Evolutionary conservation across 2,888 invertebrate species (phyloP).

Genomic region (Epinotia nisella): DNA sequence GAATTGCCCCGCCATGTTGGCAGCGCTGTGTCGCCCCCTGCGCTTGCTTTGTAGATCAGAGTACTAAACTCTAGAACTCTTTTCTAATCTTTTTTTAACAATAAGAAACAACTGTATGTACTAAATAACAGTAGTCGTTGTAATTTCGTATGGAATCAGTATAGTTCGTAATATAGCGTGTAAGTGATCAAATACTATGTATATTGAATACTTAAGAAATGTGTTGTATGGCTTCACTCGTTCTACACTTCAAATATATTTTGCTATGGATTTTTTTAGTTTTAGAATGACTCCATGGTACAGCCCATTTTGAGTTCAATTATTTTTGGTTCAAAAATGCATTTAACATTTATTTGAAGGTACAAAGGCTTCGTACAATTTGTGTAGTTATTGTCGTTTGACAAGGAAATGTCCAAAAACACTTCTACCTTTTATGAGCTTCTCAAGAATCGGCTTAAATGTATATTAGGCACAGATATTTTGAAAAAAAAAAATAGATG

Average conservation of each 20-base stretch:
- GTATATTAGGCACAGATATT: constrained; percentile 83
- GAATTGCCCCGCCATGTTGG: constrained; percentile 13
- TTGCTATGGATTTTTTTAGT: constrained; percentile 43
- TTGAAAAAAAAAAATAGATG: constrained; percentile 70
- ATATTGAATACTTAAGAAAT: constrained; percentile 74
- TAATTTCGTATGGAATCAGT: constrained; percentile 78
- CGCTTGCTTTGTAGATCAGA: constrained; percentile 43
- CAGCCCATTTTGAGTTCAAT: constrained; percentile 17
- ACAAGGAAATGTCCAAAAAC: constrained; percentile 66
- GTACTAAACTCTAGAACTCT: constrained; percentile 48
- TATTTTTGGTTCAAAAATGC: constrained; percentile 53
- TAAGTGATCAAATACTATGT: constrained; percentile 68
- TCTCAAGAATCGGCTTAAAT: constrained; percentile 80
- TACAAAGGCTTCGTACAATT: constrained; percentile 59
- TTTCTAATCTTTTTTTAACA: constrained; percentile 66
- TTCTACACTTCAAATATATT: constrained; percentile 42
- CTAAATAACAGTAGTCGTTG: constrained; percentile 73
- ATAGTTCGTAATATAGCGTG: constrained; percentile 61
- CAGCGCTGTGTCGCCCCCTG: constrained; percentile 24
- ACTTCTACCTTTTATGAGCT: constrained; percentile 76
- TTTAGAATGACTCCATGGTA: constrained; percentile 20
- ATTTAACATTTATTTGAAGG: constrained; percentile 56
- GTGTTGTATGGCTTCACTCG: constrained; percentile 59
- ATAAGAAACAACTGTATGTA: constrained; percentile 72
- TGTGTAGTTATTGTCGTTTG: constrained; percentile 58